phyloP scores from a whole-genome alignment of 1,140 invertebrate genomes.

The Xylocopa sonorina region DNA sequence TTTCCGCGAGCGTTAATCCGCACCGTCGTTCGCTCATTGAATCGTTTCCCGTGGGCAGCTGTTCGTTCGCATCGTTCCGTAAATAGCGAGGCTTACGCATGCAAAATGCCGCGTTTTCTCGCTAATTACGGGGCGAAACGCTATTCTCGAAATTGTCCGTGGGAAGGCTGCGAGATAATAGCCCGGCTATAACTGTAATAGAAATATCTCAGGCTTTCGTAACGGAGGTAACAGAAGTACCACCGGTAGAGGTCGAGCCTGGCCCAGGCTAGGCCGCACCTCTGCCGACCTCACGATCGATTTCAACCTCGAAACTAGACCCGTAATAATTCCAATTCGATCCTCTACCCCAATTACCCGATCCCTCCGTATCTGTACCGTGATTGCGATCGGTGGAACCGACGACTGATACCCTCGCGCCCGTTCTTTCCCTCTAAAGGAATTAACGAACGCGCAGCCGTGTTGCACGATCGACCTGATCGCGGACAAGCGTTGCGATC shows the following conservation, averaged over 20 bases:
- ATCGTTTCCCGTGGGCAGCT: background rate
- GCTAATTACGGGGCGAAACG: background rate
- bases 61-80: background rate
- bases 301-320: background rate
- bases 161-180: background rate
- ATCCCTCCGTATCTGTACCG: background rate
- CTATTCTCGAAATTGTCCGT: too few species aligned
- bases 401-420: background rate
- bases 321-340: background rate
- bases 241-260: too few species aligned
- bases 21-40: too few species aligned
- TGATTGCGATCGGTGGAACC: too few species aligned
- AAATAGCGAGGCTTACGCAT: background rate
- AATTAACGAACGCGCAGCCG: background rate
- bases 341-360: background rate
- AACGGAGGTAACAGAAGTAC: background rate
- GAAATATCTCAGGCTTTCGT: slow-evolving; percentile 1
- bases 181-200: background rate
- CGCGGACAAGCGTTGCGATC: background rate
- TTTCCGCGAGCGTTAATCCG: background rate
- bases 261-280: background rate
- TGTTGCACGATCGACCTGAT: background rate
- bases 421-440: background rate
- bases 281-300: background rate
- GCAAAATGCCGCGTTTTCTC: background rate